phyloP scores from a whole-genome alignment of 2,113 vertebrate species.

The Trogon melanurus region DNA sequence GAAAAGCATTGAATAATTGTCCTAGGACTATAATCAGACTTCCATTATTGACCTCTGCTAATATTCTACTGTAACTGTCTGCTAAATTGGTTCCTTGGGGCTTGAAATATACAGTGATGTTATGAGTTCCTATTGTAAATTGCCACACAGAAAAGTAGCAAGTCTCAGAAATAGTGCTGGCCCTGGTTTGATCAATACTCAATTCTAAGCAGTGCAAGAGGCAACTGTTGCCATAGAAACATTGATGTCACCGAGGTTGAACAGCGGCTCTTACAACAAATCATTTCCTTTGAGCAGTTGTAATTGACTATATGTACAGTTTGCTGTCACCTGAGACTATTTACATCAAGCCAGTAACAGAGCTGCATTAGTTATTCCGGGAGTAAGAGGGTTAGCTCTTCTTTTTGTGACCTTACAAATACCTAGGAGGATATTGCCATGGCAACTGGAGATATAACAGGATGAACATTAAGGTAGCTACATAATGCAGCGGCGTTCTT shows the following conservation, averaged over 20 bases:
- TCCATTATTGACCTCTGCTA: slow-evolving; percentile 98
- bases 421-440: slow-evolving; percentile 89
- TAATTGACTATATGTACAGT: slow-evolving; percentile 97
- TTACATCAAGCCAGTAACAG: slow-evolving; percentile 90
- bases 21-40: slow-evolving; percentile 93
- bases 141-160: slow-evolving; percentile 87
- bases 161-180: slow-evolving; percentile 86
- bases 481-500: slow-evolving; percentile 67
- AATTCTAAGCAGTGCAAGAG: slow-evolving; percentile 96
- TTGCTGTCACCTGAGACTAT: slow-evolving; percentile 91
- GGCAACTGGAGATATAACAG: slow-evolving; percentile 82
- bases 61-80: slow-evolving; percentile 94
- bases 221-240: slow-evolving; percentile 94
- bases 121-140: slow-evolving; percentile 94
- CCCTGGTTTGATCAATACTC: slow-evolving; percentile 95
- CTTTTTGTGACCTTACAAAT: slow-evolving; percentile 90
- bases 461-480: slow-evolving; percentile 74
- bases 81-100: slow-evolving; percentile 98
- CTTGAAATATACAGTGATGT: slow-evolving; percentile 90
- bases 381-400: slow-evolving; percentile 84
- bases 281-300: slow-evolving; percentile 96
- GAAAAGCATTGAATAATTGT: slow-evolving; percentile 90
- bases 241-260: slow-evolving; percentile 96
- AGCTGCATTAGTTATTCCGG: slow-evolving; percentile 90
- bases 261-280: slow-evolving; percentile 93